Conservation (phyloP, 1,140 invertebrate species). For the Tetramorium alpestre region DNA sequence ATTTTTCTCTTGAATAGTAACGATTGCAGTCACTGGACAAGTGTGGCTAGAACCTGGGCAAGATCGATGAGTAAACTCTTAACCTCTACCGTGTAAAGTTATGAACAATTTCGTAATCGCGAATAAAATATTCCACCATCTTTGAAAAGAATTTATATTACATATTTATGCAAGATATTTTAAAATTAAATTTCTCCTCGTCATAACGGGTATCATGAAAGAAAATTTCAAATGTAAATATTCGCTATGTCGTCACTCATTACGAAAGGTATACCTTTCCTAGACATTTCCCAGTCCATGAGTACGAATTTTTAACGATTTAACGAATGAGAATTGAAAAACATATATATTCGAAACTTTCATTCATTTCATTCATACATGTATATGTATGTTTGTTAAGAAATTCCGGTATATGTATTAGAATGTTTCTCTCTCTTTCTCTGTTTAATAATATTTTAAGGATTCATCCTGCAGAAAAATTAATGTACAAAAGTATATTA, state of each 20-base stretch:
- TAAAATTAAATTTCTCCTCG: slow-evolving; percentile 3
- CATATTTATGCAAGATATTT: slow-evolving; percentile 24
- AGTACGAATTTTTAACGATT: slow-evolving; percentile 15
- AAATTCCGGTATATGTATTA: not conserved
- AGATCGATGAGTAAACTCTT: not conserved
- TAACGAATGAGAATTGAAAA: not conserved
- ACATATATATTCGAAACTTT: not conserved
- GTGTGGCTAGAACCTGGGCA: not conserved
- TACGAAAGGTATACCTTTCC: not conserved
- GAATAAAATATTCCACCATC: slow-evolving; percentile 1
- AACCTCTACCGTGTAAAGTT: not conserved
- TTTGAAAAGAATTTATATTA: slow-evolving; percentile 14
- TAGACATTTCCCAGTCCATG: not conserved
- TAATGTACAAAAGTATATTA: not conserved
- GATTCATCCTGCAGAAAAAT: not conserved
- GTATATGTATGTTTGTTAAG: not conserved
- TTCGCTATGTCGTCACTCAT: not conserved
- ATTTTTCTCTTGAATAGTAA: slow-evolving; percentile 20
- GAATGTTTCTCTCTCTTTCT: not conserved
- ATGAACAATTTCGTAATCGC: slow-evolving; percentile 8
- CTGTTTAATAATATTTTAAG: not conserved
- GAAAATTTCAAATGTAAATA: slow-evolving; percentile 18
- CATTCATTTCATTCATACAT: not conserved
- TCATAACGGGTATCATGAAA: not conserved
- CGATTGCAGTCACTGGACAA: not conserved